Conservation (phyloP, 2,797 vertebrate genomes). For the Tapera naevia region DNA sequence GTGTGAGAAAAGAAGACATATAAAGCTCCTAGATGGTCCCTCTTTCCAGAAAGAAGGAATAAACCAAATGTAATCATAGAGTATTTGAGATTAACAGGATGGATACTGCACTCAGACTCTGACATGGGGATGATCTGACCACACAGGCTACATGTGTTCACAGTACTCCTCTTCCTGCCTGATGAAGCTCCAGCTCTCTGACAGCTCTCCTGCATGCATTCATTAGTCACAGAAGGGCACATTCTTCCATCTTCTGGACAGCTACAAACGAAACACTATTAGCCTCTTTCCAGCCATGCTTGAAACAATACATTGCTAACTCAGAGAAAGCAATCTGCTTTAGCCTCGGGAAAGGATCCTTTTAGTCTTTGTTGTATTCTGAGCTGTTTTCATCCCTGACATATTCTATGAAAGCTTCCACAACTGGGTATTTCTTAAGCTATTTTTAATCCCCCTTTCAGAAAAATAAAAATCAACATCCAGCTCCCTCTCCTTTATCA, state of each 20-base stretch:
- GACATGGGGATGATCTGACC: not conserved
- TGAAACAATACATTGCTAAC: not conserved
- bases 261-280: slow-evolving; percentile 29
- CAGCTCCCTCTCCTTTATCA: not conserved
- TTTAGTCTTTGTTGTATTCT: slow-evolving; percentile 29
- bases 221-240: slow-evolving; percentile 16
- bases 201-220: not conserved
- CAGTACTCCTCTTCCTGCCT: not conserved
- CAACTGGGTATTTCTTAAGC: not conserved
- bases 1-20: not conserved
- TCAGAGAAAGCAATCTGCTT: slow-evolving; percentile 24
- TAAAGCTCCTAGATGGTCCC: not conserved
- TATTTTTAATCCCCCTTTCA: not conserved
- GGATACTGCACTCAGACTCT: not conserved
- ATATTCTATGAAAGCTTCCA: slow-evolving; percentile 4
- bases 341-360: slow-evolving; percentile 30
- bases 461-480: not conserved
- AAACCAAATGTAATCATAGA: not conserved
- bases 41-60: not conserved
- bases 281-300: slow-evolving; percentile 18
- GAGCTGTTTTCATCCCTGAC: slow-evolving; percentile 17
- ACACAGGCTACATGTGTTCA: not conserved
- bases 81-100: not conserved
- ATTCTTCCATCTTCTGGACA: slow-evolving; percentile 23
- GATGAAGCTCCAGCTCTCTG: not conserved